These are phyloP conservation scores for Leptinotarsa peninsularis DNA, from an alignment of 2,888 invertebrate genomes.

Conservation along the genomic window DNA sequence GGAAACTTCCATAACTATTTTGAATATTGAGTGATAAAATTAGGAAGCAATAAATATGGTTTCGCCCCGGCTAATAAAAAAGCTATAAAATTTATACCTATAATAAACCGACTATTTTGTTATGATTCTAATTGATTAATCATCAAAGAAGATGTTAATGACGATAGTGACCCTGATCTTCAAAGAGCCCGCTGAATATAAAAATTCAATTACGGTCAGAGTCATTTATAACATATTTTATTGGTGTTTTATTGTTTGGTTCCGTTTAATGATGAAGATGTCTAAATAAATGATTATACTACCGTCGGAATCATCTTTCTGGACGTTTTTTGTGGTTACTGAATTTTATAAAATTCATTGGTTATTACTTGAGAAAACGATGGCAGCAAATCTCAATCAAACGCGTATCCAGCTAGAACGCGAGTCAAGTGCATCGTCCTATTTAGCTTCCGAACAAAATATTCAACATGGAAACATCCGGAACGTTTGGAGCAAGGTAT, in stretches of 20 bases:
- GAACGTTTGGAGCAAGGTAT: conserved; percentile 20
- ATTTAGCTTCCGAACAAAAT: conserved; percentile 27
- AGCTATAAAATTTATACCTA: conserved; percentile 3
- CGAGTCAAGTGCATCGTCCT: conserved; percentile 24
- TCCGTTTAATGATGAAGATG: neutral
- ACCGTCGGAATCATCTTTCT: neutral
- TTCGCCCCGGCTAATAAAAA: neutral
- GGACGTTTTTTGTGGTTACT: too few species aligned
- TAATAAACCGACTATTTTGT: neutral
- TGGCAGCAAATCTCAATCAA: too few species aligned
- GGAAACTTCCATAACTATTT: neutral
- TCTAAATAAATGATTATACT: neutral
- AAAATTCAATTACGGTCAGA: neutral
- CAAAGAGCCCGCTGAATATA: neutral
- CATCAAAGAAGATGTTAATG: neutral
- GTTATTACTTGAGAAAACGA: too few species aligned
- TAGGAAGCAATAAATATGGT: neutral
- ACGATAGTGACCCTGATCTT: conserved; percentile 2
- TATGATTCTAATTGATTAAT: neutral
- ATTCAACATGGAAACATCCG: conserved; percentile 29
- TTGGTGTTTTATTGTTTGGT: neutral
- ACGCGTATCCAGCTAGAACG: neutral
- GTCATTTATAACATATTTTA: neutral
- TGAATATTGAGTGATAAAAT: neutral
- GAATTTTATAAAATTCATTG: too few species aligned